A percentile compares a stretch with the other conserved stretches of the same genome.
These are phyloP conservation scores for Teleiodes luculella DNA, from an alignment of 2,888 invertebrate species.

Conservation along the genomic window DNA sequence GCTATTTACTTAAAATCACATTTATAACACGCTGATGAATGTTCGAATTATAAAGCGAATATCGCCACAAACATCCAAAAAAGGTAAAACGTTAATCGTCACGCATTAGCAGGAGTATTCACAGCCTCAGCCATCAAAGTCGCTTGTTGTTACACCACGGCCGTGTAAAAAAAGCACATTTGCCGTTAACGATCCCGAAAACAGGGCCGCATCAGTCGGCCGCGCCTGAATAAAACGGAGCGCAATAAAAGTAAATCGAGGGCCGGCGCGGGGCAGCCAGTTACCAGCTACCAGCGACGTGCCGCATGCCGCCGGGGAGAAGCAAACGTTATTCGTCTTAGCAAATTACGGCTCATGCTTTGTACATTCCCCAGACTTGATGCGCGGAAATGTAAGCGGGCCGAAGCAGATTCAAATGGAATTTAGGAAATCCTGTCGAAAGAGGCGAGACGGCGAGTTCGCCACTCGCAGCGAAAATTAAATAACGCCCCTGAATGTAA, in stretches of 20 bases:
- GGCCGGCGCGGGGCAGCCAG: constrained; percentile 31
- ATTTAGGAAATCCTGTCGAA: constrained; percentile 38
- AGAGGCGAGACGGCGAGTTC: background rate
- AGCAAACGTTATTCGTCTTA: constrained; percentile 76
- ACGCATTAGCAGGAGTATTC: constrained; percentile 52
- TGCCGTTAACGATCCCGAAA: constrained; percentile 72
- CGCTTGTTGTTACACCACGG: constrained; percentile 57
- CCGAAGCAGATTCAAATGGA: constrained; percentile 54
- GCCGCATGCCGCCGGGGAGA: constrained; percentile 74
- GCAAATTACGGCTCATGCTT: constrained; percentile 72
- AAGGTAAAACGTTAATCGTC: constrained; percentile 57
- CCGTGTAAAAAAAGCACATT: constrained; percentile 71
- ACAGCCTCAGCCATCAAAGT: constrained; percentile 50
- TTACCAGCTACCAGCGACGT: too few species aligned
- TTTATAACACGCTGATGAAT: too few species aligned
- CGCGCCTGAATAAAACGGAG: constrained; percentile 64
- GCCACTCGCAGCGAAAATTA: constrained; percentile 5
- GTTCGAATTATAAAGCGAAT: constrained; percentile 19
- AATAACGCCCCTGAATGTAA: constrained; percentile 7
- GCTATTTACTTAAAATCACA: background rate
- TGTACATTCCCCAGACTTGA: constrained; percentile 56
- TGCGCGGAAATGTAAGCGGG: constrained; percentile 55
- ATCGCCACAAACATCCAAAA: constrained; percentile 34
- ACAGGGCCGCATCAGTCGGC: constrained; percentile 65
- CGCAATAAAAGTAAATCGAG: constrained; percentile 76